phyloP scores from a whole-genome alignment of 2,797 vertebrate species.

The Lycodopsis pacificus region DNA sequence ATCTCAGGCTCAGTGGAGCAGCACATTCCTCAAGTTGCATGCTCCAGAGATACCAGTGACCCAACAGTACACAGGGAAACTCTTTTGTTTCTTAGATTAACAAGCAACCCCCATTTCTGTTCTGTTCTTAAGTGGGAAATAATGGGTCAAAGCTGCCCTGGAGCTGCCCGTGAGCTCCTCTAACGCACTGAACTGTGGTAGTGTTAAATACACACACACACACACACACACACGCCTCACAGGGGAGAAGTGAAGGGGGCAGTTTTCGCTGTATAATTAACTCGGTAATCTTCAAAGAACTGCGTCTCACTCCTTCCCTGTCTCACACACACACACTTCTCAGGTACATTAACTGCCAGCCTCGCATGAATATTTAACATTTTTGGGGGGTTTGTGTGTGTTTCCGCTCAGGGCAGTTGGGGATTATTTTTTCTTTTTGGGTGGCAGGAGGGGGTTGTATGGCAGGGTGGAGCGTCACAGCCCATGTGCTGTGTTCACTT shows the following conservation, averaged over 20 bases:
- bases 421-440: conserved; percentile 36
- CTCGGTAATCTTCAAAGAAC: conserved; percentile 69
- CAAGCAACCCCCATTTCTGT: conserved; percentile 31
- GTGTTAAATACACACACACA: conserved; percentile 45
- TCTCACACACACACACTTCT: conserved; percentile 48
- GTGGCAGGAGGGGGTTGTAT: conserved; percentile 46
- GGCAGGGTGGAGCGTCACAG: conserved; percentile 80
- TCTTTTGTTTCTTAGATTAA: conserved; percentile 17
- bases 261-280: conserved; percentile 77
- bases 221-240: conserved; percentile 43
- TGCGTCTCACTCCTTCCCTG: conserved; percentile 40
- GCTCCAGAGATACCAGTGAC: conserved; percentile 61
- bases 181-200: conserved; percentile 58
- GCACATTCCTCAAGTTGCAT: conserved; percentile 65
- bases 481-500: conserved; percentile 85
- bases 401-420: conserved; percentile 53
- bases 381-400: conserved; percentile 25
- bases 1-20: conserved; percentile 59
- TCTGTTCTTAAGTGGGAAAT: conserved; percentile 61
- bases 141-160: conserved; percentile 63
- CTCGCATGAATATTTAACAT: conserved; percentile 59
- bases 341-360: conserved; percentile 65
- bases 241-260: conserved; percentile 65
- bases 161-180: conserved; percentile 58
- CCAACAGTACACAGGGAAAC: conserved; percentile 31